A percentile compares a stretch with the other conserved stretches of the same genome.
Evolutionary conservation across 2,113 vertebrate genomes (phyloP).

Genomic region (Myotis davidii): DNA sequence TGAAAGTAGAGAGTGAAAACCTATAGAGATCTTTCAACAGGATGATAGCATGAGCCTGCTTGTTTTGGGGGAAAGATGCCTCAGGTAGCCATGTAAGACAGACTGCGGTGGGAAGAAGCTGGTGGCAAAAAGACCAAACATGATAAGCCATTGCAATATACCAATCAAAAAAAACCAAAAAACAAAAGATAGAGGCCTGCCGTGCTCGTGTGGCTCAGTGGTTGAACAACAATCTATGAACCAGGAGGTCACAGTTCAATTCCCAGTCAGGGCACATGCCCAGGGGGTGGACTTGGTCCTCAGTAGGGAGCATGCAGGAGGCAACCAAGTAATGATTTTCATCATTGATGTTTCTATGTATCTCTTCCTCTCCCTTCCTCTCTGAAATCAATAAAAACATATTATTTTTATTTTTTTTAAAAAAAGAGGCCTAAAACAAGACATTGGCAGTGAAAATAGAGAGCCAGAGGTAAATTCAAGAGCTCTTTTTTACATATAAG

Average conservation of each 20-base stretch:
- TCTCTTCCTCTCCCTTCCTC: too few species aligned
- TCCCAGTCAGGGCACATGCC: too few species aligned
- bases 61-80: neutral
- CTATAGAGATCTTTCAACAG: neutral
- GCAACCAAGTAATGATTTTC: too few species aligned
- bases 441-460: neutral
- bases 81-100: neutral
- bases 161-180: neutral
- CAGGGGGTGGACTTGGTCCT: accelerated
- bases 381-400: too few species aligned
- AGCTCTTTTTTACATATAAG: neutral
- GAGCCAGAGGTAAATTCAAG: neutral
- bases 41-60: neutral
- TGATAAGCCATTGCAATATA: neutral
- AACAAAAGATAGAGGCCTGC: neutral
- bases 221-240: too few species aligned
- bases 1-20: neutral
- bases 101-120: neutral
- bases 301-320: too few species aligned
- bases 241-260: too few species aligned
- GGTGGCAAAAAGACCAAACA: neutral
- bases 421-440: neutral
- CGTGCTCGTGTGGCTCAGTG: too few species aligned
- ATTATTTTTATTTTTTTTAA: too few species aligned
- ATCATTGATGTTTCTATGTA: too few species aligned